Percentiles rank a stretch among this genome's conserved stretches.
Evolutionary conservation across 2,797 vertebrate species (phyloP).

Genomic region (Hippopotamyrus pictus): DNA sequence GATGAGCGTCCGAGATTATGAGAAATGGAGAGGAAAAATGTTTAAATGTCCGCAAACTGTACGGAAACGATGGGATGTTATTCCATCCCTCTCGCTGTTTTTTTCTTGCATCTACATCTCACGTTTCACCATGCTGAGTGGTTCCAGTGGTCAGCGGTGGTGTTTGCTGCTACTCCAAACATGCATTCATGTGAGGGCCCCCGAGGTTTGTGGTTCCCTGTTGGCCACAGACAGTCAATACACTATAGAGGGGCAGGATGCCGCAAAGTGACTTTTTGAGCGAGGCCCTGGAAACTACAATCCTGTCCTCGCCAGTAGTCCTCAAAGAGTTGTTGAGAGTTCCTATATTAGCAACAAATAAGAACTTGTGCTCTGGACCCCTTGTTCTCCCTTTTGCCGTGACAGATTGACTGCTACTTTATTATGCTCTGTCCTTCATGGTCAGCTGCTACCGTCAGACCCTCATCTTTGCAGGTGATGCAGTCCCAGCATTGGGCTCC

Average conservation of each 20-base stretch:
- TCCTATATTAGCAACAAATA: background rate
- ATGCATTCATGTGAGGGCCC: background rate
- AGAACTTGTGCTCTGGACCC: background rate
- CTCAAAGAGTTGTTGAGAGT: background rate
- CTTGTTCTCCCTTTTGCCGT: background rate
- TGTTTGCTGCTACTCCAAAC: background rate
- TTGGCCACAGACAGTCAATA: background rate
- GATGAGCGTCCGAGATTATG: background rate
- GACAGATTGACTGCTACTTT: background rate
- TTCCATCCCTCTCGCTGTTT: background rate
- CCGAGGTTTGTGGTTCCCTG: background rate
- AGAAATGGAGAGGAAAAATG: background rate
- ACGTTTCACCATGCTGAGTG: background rate
- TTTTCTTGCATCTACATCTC: background rate
- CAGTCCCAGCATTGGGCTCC: background rate
- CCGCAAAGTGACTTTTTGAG: background rate
- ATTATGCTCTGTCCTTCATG: background rate
- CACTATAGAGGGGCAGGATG: background rate
- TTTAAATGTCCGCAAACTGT: background rate
- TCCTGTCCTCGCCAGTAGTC: background rate
- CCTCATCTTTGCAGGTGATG: background rate
- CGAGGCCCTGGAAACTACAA: background rate
- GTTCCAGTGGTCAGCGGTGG: background rate
- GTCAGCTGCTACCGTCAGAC: background rate
- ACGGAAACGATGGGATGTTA: background rate